A percentile compares a stretch with the other conserved stretches of the same genome.
Evolutionary conservation across 2,888 invertebrate genomes (phyloP).

Genomic region (Idaea straminata): DNA sequence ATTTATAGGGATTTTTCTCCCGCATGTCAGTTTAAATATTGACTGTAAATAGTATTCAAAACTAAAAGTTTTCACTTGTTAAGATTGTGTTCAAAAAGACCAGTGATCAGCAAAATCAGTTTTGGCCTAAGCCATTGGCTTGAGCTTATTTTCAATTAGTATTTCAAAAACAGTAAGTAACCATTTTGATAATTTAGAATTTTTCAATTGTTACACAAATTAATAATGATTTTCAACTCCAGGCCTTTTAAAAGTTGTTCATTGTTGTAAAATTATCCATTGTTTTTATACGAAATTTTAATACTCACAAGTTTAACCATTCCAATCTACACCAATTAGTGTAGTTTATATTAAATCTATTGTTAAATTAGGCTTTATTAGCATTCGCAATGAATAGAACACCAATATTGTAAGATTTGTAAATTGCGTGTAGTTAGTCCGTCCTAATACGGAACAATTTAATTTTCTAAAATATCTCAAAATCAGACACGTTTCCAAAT

Average conservation of each 20-base stretch:
- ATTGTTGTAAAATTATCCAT: conserved; percentile 30
- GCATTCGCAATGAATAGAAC: conserved; percentile 50
- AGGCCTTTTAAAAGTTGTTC: conserved; percentile 19
- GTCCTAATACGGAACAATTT: conserved; percentile 61
- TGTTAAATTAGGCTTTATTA: conserved; percentile 26
- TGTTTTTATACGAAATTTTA: conserved; percentile 65
- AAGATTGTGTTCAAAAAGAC: conserved; percentile 22
- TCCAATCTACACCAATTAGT: conserved; percentile 36
- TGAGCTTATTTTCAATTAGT: conserved; percentile 71
- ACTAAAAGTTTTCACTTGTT: conserved; percentile 8
- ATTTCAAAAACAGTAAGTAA: conserved; percentile 29
- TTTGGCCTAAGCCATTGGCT: conserved; percentile 63
- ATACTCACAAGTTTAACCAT: conserved; percentile 67
- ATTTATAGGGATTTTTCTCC: neutral
- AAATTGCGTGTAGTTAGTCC: conserved; percentile 53
- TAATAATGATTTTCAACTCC: neutral
- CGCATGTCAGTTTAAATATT: conserved; percentile 2
- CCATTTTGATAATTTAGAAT: conserved; percentile 7
- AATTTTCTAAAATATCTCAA: conserved; percentile 25
- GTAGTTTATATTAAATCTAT: conserved; percentile 14
- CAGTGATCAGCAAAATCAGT: conserved; percentile 23
- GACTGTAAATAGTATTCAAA: conserved; percentile 3
- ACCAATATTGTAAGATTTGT: conserved; percentile 60
- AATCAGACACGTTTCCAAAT: neutral
- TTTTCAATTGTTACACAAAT: neutral